Percentiles rank a stretch among this genome's conserved stretches.
phyloP scores from a whole-genome alignment of 2,888 invertebrate species.

The Athalia circularis region DNA sequence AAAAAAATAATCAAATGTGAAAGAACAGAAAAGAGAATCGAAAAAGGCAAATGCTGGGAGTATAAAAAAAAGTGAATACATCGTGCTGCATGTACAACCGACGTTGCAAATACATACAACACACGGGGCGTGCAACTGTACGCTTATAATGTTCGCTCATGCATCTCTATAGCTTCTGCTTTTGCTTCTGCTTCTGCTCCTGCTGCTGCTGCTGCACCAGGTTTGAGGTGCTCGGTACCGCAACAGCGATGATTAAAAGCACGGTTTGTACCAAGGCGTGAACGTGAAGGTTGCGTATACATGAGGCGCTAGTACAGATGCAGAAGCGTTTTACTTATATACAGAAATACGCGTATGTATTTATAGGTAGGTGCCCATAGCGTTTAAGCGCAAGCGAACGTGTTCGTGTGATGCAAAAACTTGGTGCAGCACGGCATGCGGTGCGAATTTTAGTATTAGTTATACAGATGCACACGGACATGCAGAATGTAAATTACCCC shows the following conservation, averaged over 20 bases:
- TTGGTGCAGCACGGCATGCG: too few relatives aligned
- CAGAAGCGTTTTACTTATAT: neutral
- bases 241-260: conserved; percentile 44
- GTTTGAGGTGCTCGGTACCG: neutral
- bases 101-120: neutral
- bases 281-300: conserved; percentile 30
- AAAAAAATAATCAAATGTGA: neutral
- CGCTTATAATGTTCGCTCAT: conserved; percentile 37
- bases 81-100: conserved; percentile 14
- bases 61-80: conserved; percentile 34
- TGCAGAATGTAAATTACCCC: too few relatives aligned
- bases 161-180: conserved; percentile 8
- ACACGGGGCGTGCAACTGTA: neutral
- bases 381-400: too few relatives aligned
- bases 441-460: too few relatives aligned
- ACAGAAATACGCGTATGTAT: neutral
- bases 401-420: neutral
- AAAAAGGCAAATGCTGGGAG: neutral
- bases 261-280: conserved; percentile 48
- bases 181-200: conserved; percentile 4
- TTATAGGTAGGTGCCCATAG: too few relatives aligned
- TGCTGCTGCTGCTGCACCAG: too few relatives aligned
- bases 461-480: too few relatives aligned
- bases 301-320: neutral
- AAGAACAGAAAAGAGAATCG: neutral